Evolutionary conservation across 2,797 vertebrate species (phyloP).

Genomic region (Lagorchestes hirsutus): DNA sequence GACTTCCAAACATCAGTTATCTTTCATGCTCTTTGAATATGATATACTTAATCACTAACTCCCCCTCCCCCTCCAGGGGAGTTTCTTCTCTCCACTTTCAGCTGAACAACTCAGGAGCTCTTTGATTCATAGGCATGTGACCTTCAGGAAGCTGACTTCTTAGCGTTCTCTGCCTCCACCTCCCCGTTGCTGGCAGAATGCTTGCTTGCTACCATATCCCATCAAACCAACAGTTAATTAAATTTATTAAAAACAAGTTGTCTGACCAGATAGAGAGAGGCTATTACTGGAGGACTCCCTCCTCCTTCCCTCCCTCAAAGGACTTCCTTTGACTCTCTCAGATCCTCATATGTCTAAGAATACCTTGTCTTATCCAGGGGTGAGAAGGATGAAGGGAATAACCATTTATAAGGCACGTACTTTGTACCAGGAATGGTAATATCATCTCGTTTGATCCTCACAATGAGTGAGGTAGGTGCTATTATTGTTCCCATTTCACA

Average conservation of each 20-base stretch:
- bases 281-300: neutral
- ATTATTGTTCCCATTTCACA: neutral
- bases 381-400: neutral
- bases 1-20: neutral
- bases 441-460: neutral
- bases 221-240: too few relatives aligned
- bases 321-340: neutral
- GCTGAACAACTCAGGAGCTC: neutral
- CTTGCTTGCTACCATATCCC: conserved; percentile 19
- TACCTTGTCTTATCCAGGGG: neutral
- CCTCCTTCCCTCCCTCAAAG: neutral
- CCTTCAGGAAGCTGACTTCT: neutral
- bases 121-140: neutral
- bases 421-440: neutral
- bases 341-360: neutral
- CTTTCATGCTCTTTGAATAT: neutral
- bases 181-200: neutral
- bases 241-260: neutral
- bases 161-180: neutral
- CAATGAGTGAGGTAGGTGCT: neutral
- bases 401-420: neutral
- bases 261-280: neutral
- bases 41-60: neutral
- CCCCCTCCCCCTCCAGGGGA: neutral
- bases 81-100: neutral